A percentile compares a stretch with the other conserved stretches of the same genome.
These are phyloP conservation scores for Bubo blakistoni DNA, from an alignment of 2,113 vertebrate species.

Conservation along the genomic window DNA sequence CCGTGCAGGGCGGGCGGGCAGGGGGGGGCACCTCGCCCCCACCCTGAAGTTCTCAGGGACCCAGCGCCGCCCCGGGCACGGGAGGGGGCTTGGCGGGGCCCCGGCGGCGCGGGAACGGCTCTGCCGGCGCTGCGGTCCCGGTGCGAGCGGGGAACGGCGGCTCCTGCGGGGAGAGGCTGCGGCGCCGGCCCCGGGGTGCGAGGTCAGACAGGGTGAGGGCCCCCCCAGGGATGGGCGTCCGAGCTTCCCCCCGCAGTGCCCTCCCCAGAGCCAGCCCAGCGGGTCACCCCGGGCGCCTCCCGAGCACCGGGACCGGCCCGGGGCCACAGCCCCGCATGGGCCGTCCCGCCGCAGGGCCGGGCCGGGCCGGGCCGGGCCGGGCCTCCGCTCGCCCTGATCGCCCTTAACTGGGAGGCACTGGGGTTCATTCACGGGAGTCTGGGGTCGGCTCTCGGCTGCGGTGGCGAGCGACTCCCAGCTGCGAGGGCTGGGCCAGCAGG, in stretches of 20 bases:
- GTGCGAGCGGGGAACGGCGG: too few species aligned
- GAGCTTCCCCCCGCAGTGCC: accelerated
- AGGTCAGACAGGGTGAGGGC: neutral
- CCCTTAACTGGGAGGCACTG: neutral
- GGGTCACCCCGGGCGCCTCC: too few species aligned
- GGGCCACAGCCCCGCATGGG: accelerated
- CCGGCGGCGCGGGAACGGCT: neutral
- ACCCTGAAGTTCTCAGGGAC: neutral
- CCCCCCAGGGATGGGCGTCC: too few species aligned
- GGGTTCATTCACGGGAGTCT: neutral
- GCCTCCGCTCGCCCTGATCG: neutral
- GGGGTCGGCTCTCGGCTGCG: neutral
- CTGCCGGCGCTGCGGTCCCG: neutral
- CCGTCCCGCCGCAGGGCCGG: neutral
- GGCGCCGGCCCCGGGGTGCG: neutral
- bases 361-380: too few species aligned
- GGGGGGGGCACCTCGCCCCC: accelerated
- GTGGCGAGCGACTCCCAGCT: accelerated
- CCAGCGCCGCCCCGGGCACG: neutral
- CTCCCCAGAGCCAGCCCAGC: neutral
- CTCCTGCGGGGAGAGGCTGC: neutral
- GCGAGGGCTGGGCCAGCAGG: neutral
- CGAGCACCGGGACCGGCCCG: neutral
- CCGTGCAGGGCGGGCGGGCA: neutral
- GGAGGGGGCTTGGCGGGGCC: neutral